These are phyloP conservation scores for Scaptomyza hsui DNA, from an alignment of 1,140 invertebrate genomes.

Conservation along the genomic window DNA sequence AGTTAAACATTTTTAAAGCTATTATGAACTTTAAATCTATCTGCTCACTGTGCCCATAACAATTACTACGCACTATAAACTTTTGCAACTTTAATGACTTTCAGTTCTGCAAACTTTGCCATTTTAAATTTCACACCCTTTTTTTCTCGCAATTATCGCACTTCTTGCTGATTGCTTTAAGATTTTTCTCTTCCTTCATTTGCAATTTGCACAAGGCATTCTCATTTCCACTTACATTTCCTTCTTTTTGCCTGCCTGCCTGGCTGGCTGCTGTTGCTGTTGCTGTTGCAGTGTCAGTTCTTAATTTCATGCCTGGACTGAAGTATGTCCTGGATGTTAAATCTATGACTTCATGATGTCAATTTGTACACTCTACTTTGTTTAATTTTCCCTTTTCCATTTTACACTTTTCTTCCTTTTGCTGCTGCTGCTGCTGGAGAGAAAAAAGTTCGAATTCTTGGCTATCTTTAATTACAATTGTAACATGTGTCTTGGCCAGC, in stretches of 20 bases:
- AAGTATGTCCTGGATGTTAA: slow-evolving; percentile 1
- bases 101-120: slow-evolving; percentile 7
- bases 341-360: slow-evolving; percentile 39
- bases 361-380: slow-evolving; percentile 13
- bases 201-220: slow-evolving; percentile 13
- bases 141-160: not conserved
- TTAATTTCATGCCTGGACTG: slow-evolving; percentile 24
- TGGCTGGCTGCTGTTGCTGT: not conserved
- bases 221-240: slow-evolving; percentile 20
- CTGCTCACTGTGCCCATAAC: too few species aligned
- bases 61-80: not conserved
- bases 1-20: too few species aligned
- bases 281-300: slow-evolving; percentile 11
- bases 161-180: slow-evolving; percentile 2
- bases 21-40: not conserved
- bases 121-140: slow-evolving; percentile 34
- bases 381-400: slow-evolving; percentile 14
- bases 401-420: not conserved
- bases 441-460: not conserved
- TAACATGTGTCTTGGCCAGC: slow-evolving; percentile 24
- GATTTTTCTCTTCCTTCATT: slow-evolving; percentile 13
- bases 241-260: slow-evolving; percentile 10
- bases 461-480: slow-evolving; percentile 39
- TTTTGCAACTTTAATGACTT: slow-evolving; percentile 3
- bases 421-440: not conserved